Evolutionary conservation across 2,888 invertebrate genomes (phyloP).

Genomic region (Ennomos erosarius): DNA sequence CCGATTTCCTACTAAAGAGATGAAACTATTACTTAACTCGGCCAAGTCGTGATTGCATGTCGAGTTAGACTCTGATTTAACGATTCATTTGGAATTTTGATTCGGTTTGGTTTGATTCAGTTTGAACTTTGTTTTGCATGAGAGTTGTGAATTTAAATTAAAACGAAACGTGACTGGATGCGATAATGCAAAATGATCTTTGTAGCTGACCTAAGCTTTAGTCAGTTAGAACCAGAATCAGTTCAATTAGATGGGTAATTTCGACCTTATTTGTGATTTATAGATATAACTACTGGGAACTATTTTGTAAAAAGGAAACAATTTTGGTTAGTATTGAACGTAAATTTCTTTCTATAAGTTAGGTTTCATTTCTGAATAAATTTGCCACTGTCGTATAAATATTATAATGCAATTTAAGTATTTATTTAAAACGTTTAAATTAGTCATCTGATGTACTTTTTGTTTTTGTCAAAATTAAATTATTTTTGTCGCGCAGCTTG

Average conservation of each 20-base stretch:
- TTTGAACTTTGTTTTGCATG: conserved; percentile 15
- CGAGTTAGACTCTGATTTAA: conserved; percentile 30
- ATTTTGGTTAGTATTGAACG: neutral
- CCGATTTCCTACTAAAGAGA: conserved; percentile 38
- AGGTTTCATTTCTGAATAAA: no score
- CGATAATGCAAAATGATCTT: conserved; percentile 2
- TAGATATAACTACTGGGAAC: no score
- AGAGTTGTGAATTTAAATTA: conserved; percentile 26
- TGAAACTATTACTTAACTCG: conserved; percentile 38
- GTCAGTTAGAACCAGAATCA: neutral
- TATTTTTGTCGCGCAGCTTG: no score
- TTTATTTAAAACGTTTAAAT: no score
- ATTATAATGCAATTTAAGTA: no score
- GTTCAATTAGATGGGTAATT: neutral
- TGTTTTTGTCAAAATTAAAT: no score
- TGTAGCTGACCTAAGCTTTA: conserved; percentile 1
- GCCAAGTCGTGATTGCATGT: conserved; percentile 28
- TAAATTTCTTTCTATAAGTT: neutral
- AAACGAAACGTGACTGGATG: conserved; percentile 23
- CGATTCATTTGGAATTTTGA: conserved; percentile 28
- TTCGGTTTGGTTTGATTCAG: conserved; percentile 17
- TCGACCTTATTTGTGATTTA: no score
- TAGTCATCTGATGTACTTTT: no score
- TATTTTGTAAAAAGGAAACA: neutral
- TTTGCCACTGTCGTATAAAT: no score